Evolutionary conservation across 2,888 invertebrate genomes (phyloP).

Genomic region (Papilio elwesi): DNA sequence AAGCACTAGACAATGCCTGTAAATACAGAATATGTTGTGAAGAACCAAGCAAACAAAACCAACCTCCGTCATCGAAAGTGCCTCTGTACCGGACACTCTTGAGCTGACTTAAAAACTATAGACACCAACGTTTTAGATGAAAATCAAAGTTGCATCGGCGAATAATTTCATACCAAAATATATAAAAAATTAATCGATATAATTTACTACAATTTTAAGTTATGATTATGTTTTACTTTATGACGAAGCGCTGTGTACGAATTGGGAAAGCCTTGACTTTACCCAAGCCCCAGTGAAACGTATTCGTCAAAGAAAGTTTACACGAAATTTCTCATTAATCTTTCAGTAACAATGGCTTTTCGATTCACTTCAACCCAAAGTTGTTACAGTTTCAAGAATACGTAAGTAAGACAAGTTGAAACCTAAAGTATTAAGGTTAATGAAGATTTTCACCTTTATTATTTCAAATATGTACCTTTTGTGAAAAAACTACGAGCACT

Average conservation of each 20-base stretch:
- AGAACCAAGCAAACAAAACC: too few relatives aligned
- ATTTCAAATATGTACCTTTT: slow-evolving; percentile 41
- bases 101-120: too few relatives aligned
- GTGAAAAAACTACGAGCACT: slow-evolving; percentile 38
- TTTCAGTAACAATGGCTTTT: slow-evolving; percentile 37
- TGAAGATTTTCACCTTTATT: slow-evolving; percentile 36
- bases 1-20: too few relatives aligned
- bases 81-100: too few relatives aligned
- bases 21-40: too few relatives aligned
- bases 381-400: slow-evolving; percentile 35
- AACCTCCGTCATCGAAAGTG: too few relatives aligned
- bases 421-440: slow-evolving; percentile 27
- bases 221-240: neutral
- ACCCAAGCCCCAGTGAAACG: neutral
- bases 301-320: slow-evolving; percentile 22
- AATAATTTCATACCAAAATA: too few relatives aligned
- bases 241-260: neutral
- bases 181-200: too few relatives aligned
- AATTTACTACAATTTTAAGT: too few relatives aligned
- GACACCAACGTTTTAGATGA: too few relatives aligned
- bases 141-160: too few relatives aligned
- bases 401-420: slow-evolving; percentile 34
- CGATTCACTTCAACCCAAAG: slow-evolving; percentile 35
- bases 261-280: neutral
- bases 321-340: slow-evolving; percentile 37